Percentiles rank a stretch among this genome's conserved stretches.
These are phyloP conservation scores for Trachymyrmex septentrionalis DNA, from an alignment of 1,140 invertebrate species.

Conservation along the genomic window DNA sequence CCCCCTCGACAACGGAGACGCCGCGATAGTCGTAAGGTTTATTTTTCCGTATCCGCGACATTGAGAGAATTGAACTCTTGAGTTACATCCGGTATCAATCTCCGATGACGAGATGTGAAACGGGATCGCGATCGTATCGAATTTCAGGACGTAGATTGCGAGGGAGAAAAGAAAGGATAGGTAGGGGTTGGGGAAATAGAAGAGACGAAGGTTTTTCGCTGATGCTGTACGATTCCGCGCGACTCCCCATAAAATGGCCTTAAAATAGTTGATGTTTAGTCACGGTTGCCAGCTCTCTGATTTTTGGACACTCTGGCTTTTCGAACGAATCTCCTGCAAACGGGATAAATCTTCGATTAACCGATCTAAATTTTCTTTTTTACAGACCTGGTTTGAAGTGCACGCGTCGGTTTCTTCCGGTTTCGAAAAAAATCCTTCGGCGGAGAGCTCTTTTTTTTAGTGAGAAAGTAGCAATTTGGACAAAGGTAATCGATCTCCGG, in stretches of 20 bases:
- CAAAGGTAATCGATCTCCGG: no score
- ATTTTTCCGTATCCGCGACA: constrained; percentile 19
- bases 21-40: constrained; percentile 16
- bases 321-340: no score
- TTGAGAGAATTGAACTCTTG: constrained; percentile 32
- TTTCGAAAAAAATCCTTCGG: no score
- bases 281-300: no score
- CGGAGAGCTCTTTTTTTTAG: no score
- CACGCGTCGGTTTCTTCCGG: no score
- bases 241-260: constrained; percentile 37
- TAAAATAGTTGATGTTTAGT: constrained; percentile 45
- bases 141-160: constrained; percentile 20
- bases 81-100: constrained; percentile 53
- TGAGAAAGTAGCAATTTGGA: no score
- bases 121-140: constrained; percentile 46
- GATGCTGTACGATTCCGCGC: constrained; percentile 18
- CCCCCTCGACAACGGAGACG: background rate
- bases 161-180: background rate
- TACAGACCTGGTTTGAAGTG: no score
- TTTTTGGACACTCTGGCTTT: no score
- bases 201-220: constrained; percentile 23
- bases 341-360: no score
- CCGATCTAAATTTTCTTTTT: no score
- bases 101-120: constrained; percentile 40
- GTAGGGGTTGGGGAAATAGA: background rate